Evolutionary conservation across 2,797 vertebrate species (phyloP).

Genomic region (Anableps anableps): DNA sequence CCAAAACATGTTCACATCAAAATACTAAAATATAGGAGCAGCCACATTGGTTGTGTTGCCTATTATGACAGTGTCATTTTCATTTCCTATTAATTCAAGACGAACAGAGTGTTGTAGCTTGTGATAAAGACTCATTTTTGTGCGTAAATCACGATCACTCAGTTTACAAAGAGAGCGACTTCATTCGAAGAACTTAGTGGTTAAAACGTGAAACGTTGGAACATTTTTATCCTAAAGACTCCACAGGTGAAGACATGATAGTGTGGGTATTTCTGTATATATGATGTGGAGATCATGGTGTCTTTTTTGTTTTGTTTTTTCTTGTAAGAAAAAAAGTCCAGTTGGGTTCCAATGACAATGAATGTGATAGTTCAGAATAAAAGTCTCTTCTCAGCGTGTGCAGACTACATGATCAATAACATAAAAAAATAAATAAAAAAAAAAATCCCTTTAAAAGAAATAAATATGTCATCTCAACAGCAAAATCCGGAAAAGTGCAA

Average conservation of each 20-base stretch:
- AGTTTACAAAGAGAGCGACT: conserved; percentile 43
- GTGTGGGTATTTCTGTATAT: conserved; percentile 13
- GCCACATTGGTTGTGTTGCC: conserved; percentile 58
- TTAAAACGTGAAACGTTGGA: conserved; percentile 31
- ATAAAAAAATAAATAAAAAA: too few relatives aligned
- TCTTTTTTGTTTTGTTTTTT: background rate
- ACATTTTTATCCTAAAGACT: conserved; percentile 14
- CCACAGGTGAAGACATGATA: conserved; percentile 26
- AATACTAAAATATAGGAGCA: conserved; percentile 79
- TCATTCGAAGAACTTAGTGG: conserved; percentile 20
- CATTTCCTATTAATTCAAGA: conserved; percentile 55
- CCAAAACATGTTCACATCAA: conserved; percentile 72
- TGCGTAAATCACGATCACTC: conserved; percentile 51
- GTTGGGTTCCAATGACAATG: conserved; percentile 19
- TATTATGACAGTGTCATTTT: conserved; percentile 53
- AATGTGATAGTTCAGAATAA: conserved; percentile 42
- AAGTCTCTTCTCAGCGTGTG: conserved; percentile 44
- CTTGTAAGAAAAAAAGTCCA: background rate
- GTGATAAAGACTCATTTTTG: conserved; percentile 57
- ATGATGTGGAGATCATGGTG: conserved; percentile 14
- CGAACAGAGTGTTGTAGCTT: conserved; percentile 45
- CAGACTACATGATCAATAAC: conserved; percentile 50
- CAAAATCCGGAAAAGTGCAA: conserved; percentile 57
- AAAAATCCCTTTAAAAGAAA: conserved; percentile 38
- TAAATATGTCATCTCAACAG: conserved; percentile 23